Evolutionary conservation across 2,113 vertebrate genomes (phyloP), one percentile per base, ranked within the genome.

Genomic region (Chloebia gouldiae): DNA sequence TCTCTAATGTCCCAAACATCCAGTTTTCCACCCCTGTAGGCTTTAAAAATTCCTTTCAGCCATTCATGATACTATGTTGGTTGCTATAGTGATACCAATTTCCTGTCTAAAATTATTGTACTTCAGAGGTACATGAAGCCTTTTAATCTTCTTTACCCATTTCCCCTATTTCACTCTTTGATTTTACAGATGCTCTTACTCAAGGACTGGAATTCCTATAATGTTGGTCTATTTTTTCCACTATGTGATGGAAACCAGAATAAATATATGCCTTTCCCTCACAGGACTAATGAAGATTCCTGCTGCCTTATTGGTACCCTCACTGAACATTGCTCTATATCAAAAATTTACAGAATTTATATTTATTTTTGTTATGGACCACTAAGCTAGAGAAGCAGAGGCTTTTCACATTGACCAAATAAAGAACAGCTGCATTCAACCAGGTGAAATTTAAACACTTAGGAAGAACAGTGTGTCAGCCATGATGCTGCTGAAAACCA

Each of bases 11-110:
- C 40, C 49, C 39, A 69, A 54, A 37, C 24, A 20, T 66, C 8
- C 44, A 22, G 35, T 85, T 87, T 82, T 37, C 33, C 60, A 30
- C 30, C 28, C 25, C 40, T 83, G 33, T 45, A n/a, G 45, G 6
- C 59, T 73, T 31, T 57, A 95, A 90, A 75, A 64, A 49, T 60
- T 76, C 10, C 42, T 86, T 33, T 27, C 35, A 83, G 70, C 90
- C 31, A 27, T 92, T 87, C 60, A 23, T 44, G 64, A 17, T 10
- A 7, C 70, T 89, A 0, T 30, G 54, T 72, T 59, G 33, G 97
- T 97, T 97, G 95, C 97, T 96, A 96, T 96, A 91, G 97, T 31
- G 79, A 97, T 47, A 77, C 70, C 78, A 82, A 88, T 95, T 95
- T 96, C 94, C 91, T 86, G 40, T 35, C 68, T 93, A 8, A 86